These are phyloP conservation scores for Euthynnus affinis DNA, from an alignment of 2,797 vertebrate genomes.

Conservation along the genomic window DNA sequence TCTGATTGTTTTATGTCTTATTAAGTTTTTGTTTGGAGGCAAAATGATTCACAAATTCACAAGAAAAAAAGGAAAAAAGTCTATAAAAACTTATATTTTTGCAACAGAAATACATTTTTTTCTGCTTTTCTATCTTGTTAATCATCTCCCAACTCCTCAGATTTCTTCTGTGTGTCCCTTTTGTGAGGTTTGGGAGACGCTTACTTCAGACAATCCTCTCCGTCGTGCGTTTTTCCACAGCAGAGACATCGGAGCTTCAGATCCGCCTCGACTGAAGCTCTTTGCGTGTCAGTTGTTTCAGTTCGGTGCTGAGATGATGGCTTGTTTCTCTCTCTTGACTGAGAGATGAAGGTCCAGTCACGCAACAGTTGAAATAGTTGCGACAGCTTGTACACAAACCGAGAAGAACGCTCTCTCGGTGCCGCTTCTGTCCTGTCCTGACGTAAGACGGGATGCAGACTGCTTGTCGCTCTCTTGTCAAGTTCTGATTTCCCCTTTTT, in stretches of 20 bases:
- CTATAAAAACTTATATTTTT: too few species aligned
- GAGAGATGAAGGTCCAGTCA: constrained; percentile 8
- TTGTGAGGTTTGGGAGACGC: too few species aligned
- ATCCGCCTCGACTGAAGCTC: neutral
- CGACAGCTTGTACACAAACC: constrained; percentile 7
- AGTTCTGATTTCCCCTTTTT: neutral
- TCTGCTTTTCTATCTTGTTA: too few species aligned
- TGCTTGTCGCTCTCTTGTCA: neutral
- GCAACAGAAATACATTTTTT: too few species aligned
- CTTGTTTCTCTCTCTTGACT: neutral
- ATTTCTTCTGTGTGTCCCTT: too few species aligned
- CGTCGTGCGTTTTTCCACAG: constrained; percentile 2
- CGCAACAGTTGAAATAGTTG: constrained; percentile 24
- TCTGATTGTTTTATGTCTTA: too few species aligned
- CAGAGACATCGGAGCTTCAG: constrained; percentile 1
- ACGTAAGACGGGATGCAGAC: neutral
- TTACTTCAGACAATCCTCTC: neutral
- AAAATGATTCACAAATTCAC: too few species aligned
- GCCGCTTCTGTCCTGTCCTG: neutral
- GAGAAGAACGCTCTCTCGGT: neutral
- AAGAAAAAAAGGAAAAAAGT: too few species aligned
- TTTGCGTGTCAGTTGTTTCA: neutral
- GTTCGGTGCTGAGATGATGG: neutral
- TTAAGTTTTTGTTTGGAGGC: too few species aligned
- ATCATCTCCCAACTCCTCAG: too few species aligned